Conservation (phyloP, 1,140 invertebrate genomes). For the Carposina sasakii region DNA sequence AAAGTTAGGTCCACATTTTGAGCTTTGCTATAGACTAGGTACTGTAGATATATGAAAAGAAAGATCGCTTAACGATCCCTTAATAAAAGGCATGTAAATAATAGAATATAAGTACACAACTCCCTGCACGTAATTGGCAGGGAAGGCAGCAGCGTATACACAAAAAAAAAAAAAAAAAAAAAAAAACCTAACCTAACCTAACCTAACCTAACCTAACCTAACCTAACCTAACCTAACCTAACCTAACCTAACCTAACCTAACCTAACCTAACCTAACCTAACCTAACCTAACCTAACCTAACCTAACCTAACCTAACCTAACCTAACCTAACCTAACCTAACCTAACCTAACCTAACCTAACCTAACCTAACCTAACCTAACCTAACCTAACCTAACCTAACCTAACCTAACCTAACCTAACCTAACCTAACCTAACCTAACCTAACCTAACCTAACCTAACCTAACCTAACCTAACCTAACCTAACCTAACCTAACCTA, state of each 20-base stretch:
- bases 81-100: too few species aligned
- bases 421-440: conserved; percentile 19
- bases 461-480: conserved; percentile 12
- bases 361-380: conserved; percentile 4
- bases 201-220: background rate
- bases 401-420: conserved; percentile 22
- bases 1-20: too few species aligned
- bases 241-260: background rate
- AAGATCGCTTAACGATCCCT: too few species aligned
- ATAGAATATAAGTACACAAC: too few species aligned
- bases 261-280: too few species aligned
- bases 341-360: too few species aligned
- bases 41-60: too few species aligned
- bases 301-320: background rate
- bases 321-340: background rate
- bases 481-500: conserved; percentile 10
- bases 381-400: conserved; percentile 22
- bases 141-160: too few species aligned
- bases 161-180: too few species aligned
- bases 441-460: conserved; percentile 14
- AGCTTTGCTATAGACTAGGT: too few species aligned
- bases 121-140: too few species aligned
- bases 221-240: background rate
- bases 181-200: too few species aligned
- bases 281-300: background rate